Evolutionary conservation across 2,797 vertebrate genomes (phyloP).

Genomic region (Hozukius guyotensis): DNA sequence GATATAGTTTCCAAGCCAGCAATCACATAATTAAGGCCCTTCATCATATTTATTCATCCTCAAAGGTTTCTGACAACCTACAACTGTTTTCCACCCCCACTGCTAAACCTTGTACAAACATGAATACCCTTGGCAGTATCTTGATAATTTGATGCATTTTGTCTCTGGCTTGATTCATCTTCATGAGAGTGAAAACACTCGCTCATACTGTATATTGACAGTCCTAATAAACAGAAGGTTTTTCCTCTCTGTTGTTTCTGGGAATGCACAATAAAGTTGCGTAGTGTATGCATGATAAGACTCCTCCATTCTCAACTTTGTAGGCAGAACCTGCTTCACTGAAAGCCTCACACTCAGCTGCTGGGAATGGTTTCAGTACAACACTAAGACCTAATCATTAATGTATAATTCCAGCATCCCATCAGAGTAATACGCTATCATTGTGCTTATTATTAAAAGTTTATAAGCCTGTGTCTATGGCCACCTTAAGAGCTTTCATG

Average conservation of each 20-base stretch:
- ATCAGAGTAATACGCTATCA: conserved; percentile 75
- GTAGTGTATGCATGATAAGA: conserved; percentile 22
- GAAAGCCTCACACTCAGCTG: conserved; percentile 64
- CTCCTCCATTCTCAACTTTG: conserved; percentile 23
- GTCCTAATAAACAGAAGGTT: conserved; percentile 34
- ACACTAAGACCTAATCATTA: conserved; percentile 64
- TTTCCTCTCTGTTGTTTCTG: conserved; percentile 10
- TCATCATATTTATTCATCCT: conserved; percentile 81
- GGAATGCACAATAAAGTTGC: conserved; percentile 8
- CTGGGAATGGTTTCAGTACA: conserved; percentile 60
- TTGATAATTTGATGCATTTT: conserved; percentile 66
- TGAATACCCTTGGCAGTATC: conserved; percentile 65
- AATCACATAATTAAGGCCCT: conserved; percentile 81
- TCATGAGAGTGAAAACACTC: conserved; percentile 41
- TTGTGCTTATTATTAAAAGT: conserved; percentile 80
- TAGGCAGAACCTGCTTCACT: conserved; percentile 28
- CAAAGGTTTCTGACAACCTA: conserved; percentile 79
- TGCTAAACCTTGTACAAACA: conserved; percentile 76
- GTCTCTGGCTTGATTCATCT: conserved; percentile 56
- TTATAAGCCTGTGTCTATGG: conserved; percentile 73
- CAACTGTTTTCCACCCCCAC: conserved; percentile 77
- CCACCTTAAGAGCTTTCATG: conserved; percentile 75
- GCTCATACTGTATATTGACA: conserved; percentile 16
- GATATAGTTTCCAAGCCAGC: conserved; percentile 77
- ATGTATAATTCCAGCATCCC: conserved; percentile 74